Percentiles rank a stretch among this genome's conserved stretches.
phyloP scores from a whole-genome alignment of 35 echinoderm and acorn worm genomes.

The Patiria miniata region DNA sequence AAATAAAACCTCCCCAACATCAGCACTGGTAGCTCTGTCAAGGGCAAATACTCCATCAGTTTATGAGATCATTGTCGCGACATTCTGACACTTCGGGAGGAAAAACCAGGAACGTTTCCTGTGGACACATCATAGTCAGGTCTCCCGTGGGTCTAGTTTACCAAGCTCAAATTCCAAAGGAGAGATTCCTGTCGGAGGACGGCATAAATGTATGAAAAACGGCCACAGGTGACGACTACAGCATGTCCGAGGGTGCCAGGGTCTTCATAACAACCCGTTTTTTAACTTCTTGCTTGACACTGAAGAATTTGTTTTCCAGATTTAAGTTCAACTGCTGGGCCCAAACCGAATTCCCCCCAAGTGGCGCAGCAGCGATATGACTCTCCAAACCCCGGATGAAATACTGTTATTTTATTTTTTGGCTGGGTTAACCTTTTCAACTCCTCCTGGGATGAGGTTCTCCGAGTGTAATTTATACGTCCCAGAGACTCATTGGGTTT shows the following conservation, averaged over 20 bases:
- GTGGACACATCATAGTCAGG: not conserved
- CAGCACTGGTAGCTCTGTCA: too few species aligned
- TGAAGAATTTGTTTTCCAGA: conserved; percentile 27
- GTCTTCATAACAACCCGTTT: conserved; percentile 2
- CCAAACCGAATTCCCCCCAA: too few species aligned
- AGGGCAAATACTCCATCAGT: too few species aligned
- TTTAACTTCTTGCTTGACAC: not conserved
- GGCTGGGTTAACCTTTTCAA: conserved; percentile 1
- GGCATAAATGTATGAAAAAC: not conserved
- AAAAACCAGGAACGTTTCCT: not conserved
- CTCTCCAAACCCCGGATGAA: not conserved
- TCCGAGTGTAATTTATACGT: conserved; percentile 9
- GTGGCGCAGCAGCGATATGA: too few species aligned
- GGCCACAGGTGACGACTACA: not conserved
- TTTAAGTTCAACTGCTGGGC: not conserved
- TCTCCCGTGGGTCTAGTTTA: not conserved
- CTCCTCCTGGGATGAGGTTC: not conserved
- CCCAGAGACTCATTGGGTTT: not conserved
- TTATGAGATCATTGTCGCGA: too few species aligned
- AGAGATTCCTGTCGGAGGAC: not conserved
- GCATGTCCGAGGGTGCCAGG: not conserved
- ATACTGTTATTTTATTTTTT: conserved; percentile 9
- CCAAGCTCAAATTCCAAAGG: not conserved
- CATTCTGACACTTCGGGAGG: too few species aligned
- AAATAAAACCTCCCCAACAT: too few species aligned